Conservation (phyloP, 2,888 invertebrate genomes). For the Troides helena region DNA sequence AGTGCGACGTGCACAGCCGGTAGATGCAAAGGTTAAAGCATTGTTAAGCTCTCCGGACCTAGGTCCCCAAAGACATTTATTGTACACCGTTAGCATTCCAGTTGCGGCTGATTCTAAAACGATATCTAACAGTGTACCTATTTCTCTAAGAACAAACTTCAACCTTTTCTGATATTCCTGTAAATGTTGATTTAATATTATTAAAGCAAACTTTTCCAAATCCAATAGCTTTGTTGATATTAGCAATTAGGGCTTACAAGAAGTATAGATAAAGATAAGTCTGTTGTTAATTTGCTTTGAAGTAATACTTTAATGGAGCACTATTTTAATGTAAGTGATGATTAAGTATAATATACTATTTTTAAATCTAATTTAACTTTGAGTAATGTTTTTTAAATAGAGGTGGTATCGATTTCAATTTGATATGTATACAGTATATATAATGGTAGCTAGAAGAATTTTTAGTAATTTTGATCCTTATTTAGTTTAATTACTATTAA, state of each 20-base stretch:
- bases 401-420: too few species aligned
- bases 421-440: neutral
- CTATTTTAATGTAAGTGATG: too few species aligned
- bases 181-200: neutral
- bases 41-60: conserved; percentile 20
- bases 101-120: conserved; percentile 13
- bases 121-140: conserved; percentile 2
- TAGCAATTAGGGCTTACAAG: too few species aligned
- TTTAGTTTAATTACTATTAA: neutral
- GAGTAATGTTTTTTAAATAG: too few species aligned
- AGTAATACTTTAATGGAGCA: too few species aligned
- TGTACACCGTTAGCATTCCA: conserved; percentile 23
- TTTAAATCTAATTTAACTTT: too few species aligned
- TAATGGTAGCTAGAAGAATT: neutral
- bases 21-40: conserved; percentile 28
- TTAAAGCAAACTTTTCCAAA: too few species aligned
- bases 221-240: too few species aligned
- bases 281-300: too few species aligned
- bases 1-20: conserved; percentile 12
- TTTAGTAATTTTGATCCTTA: neutral
- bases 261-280: too few species aligned
- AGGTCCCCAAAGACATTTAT: conserved; percentile 21
- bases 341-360: too few species aligned
- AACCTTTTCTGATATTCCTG: neutral
- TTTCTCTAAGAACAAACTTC: neutral